Percentiles rank a stretch among this genome's conserved stretches.
phyloP scores from a whole-genome alignment of 2,797 vertebrate genomes.

The Malacoraja senta region DNA sequence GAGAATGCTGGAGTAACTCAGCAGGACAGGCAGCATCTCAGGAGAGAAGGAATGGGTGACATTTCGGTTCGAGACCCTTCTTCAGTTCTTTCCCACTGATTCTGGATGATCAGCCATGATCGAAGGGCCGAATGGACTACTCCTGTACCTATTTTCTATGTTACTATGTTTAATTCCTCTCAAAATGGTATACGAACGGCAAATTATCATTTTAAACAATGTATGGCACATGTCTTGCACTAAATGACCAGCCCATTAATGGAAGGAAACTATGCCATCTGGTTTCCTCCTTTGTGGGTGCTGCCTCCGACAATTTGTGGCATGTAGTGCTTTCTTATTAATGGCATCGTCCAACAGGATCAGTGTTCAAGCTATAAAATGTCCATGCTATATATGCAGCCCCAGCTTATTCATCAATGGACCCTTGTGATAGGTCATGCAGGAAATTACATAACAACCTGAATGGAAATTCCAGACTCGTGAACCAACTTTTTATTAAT shows the following conservation, averaged over 20 bases:
- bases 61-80: too few species aligned
- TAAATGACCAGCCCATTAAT: neutral
- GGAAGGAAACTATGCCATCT: neutral
- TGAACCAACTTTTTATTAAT: neutral
- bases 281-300: neutral
- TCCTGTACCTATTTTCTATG: too few species aligned
- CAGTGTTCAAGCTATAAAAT: slow-evolving; percentile 19
- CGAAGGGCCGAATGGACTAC: too few species aligned
- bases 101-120: too few species aligned
- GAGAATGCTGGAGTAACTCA: too few species aligned
- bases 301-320: slow-evolving; percentile 15
- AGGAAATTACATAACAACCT: slow-evolving; percentile 13
- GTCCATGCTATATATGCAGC: neutral
- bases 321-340: slow-evolving; percentile 10
- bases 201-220: too few species aligned
- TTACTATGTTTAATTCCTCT: too few species aligned
- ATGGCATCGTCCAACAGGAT: slow-evolving; percentile 4
- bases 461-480: neutral
- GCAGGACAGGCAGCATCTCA: too few species aligned
- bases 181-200: too few species aligned
- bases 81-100: too few species aligned
- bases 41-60: too few species aligned
- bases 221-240: neutral
- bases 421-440: neutral
- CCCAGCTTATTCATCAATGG: neutral